Evolutionary conservation across 1,140 invertebrate species (phyloP), one percentile per base, ranked within the genome.

Genomic region (Anastrepha ludens): DNA sequence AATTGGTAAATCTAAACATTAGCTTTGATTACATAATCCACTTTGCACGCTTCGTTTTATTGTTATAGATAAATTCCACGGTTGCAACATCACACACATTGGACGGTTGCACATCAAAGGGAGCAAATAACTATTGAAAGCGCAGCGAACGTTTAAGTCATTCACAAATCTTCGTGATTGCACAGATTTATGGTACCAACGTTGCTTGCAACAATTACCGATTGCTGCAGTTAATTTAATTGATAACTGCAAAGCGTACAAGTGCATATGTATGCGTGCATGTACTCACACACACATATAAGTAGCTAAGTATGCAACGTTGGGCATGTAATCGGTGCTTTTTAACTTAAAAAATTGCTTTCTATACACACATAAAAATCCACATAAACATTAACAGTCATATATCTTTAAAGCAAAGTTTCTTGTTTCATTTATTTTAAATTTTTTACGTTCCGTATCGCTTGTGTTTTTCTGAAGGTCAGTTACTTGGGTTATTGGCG

Each of bases 391-490:
- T 58, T 58, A 58, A 58, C 7, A 58, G 55, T 58, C 55, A 13
- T 13, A 58, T 8, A 1, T 29, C 29, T 29, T 29, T 29, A 29
- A 29, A 29, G 29, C 29, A 29, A 29, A 29, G 29, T 29, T 58
- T 13, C 55, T 58, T 67, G 29, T 62, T 67, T 67, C 4, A 67
- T 67, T 67, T 67, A 8, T 58, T 8, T 65, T 65, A 20, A 9
- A 39, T 41, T 20, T 64, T 44, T 70, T 50, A 74, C 15, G 29
- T 29, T 29, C 29, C 29, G 29, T 29, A 5, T 47, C 4, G 44
- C n/a, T 4, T 50, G 44, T 74, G 8, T 74, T 44, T 74, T 15
- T 50, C 70, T 20, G 44, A 74, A 74, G 70, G 70, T 74, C 70
- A 50, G 44, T 20, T 17, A 74, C 44, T 11, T 8, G 29, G 15